Conservation (phyloP, 1,140 invertebrate genomes). For the Megathymus violae region DNA sequence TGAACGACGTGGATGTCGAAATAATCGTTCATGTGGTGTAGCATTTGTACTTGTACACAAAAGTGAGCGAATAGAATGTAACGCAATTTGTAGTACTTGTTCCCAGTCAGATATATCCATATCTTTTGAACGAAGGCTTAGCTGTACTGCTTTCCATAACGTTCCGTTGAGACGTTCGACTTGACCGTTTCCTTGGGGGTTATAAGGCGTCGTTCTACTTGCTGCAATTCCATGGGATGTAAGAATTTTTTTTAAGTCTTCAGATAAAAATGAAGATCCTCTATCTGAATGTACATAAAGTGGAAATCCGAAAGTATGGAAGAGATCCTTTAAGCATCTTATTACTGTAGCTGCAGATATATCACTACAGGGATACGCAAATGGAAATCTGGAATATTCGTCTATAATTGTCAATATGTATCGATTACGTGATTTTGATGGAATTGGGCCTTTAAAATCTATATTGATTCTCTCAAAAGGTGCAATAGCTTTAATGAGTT, state of each 20-base stretch:
- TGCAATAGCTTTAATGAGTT: conserved; percentile 44
- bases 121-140: neutral
- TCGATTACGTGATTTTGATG: conserved; percentile 36
- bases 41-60: conserved; percentile 24
- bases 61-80: conserved; percentile 23
- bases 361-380: conserved; percentile 42
- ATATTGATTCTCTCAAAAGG: conserved; percentile 45
- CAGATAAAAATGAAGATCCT: conserved; percentile 37
- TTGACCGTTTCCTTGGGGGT: conserved; percentile 40
- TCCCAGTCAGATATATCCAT: no score
- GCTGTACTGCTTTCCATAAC: conserved; percentile 24
- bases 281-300: conserved; percentile 43
- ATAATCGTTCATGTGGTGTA: conserved; percentile 25
- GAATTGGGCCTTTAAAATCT: conserved; percentile 48
- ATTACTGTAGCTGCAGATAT: conserved; percentile 40
- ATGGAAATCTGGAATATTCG: conserved; percentile 44
- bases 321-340: conserved; percentile 38
- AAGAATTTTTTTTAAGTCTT: conserved; percentile 36
- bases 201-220: conserved; percentile 39
- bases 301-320: conserved; percentile 38
- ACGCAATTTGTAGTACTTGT: neutral
- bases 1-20: conserved; percentile 1
- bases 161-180: conserved; percentile 36
- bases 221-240: conserved; percentile 18
- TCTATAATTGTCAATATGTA: conserved; percentile 47